Evolutionary conservation across 2,113 vertebrate genomes (phyloP).

Genomic region (Protobothrops mucrosquamatus): DNA sequence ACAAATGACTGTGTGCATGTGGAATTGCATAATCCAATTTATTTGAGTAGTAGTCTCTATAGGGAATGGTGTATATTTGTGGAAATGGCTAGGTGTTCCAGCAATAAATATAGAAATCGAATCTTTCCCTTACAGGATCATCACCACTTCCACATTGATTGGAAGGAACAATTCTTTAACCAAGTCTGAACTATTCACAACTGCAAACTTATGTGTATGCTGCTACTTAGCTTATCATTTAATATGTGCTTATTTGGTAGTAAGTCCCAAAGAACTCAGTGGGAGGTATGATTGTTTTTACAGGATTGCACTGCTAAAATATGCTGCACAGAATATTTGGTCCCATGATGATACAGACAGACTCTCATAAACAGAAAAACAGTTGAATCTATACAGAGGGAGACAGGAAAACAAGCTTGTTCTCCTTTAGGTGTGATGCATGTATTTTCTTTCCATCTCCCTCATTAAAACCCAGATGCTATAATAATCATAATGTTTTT

Average conservation of each 20-base stretch:
- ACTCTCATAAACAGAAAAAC: not conserved
- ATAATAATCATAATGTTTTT: not conserved
- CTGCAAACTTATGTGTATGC: not conserved
- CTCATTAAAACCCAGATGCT: not conserved
- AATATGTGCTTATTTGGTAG: not conserved
- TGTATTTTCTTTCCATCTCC: not conserved
- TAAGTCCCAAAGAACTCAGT: not conserved
- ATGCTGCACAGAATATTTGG: not conserved
- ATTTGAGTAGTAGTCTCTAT: not conserved
- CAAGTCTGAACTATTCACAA: not conserved
- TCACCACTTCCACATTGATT: not conserved
- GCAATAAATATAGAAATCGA: not conserved
- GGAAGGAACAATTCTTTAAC: not conserved
- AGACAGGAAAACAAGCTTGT: not conserved
- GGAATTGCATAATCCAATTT: not conserved
- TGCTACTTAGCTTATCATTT: not conserved
- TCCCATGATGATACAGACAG: not conserved
- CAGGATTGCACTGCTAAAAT: not conserved
- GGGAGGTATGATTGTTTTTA: not conserved
- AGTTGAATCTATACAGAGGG: not conserved
- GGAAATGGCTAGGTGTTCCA: not conserved
- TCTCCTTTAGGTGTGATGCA: not conserved
- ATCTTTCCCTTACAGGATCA: not conserved
- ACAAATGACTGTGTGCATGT: not conserved
- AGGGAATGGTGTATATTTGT: not conserved